phyloP scores from a whole-genome alignment of 2,113 vertebrate species.

The Tachycineta bicolor region DNA sequence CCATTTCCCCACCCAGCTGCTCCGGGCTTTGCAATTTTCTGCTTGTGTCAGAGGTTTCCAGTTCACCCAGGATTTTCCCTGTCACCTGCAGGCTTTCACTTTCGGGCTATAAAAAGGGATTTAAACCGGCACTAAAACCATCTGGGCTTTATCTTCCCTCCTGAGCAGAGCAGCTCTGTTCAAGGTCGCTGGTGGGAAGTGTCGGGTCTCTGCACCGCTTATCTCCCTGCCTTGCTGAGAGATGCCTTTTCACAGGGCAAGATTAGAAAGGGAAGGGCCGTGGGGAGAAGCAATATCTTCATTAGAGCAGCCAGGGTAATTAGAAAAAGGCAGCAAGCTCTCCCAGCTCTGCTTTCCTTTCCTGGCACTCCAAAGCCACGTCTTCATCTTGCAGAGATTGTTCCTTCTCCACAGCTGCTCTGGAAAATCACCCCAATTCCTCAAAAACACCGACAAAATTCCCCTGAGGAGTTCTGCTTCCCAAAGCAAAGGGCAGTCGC shows the following conservation, averaged over 20 bases:
- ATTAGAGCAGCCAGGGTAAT: neutral
- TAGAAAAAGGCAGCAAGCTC: fast-evolving
- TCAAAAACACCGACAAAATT: neutral
- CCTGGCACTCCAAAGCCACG: neutral
- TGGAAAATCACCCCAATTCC: neutral
- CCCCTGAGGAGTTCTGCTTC: neutral
- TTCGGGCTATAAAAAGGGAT: neutral
- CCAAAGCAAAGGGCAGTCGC: fast-evolving
- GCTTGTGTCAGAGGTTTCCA: neutral
- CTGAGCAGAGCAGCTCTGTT: neutral
- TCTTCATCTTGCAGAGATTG: neutral
- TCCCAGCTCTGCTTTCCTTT: neutral
- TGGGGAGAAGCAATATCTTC: neutral
- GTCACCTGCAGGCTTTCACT: constrained; percentile 13
- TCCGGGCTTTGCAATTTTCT: neutral
- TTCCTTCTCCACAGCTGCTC: neutral
- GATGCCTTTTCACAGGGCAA: neutral
- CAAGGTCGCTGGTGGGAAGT: neutral
- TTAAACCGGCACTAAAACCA: neutral
- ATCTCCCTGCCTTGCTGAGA: neutral
- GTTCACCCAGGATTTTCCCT: neutral
- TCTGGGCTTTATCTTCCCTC: neutral
- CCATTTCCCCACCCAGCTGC: neutral
- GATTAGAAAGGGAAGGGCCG: neutral
- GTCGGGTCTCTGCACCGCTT: neutral